Evolutionary conservation across 2,113 vertebrate species (phyloP), one percentile per base, ranked within the genome.

Genomic region (Elgaria multicarinata): DNA sequence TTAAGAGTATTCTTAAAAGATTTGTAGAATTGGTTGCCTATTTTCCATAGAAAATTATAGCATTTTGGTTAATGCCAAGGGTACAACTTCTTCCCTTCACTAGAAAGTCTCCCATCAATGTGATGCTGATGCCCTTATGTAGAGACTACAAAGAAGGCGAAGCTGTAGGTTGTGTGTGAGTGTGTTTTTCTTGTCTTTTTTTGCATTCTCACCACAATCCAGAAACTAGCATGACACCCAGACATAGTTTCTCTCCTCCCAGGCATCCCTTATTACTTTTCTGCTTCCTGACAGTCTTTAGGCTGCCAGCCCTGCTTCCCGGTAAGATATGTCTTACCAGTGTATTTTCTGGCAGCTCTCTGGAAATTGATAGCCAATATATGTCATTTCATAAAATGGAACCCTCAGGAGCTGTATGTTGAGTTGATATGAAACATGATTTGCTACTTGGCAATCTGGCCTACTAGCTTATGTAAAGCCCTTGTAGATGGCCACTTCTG

Each of bases 401-500:
- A 50, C 90, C 89, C 84, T 83, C 0, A 87, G 83, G 77, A 87
- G 50, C 55, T 58, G 22, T 78, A 12, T 87, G 31, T 22, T 75
- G 86, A 71, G 87, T 93, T 92, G 74, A 14, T 90, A n/a, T 84
- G 77, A 94, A 92, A 75, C 89, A 71, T 93, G 26, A 72, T 82
- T 69, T 91, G 91, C 75, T 90, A 94, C 92, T 79, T 95, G 91
- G 84, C 78, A 91, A 85, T 93, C 79, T 87, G 85, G 74, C 76
- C 67, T 8, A 5, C 78, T 71, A 75, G 92, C 93, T 92, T 0
- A 0, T 85, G 0, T 88, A 92, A 95, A 94, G 92, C 88, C 79
- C 87, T 93, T 90, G 93, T 87, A 92, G 95, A 90, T 87, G 92
- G 86, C 66, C 94, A 31, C 14, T 72, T 89, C 90, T 90, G n/a